These are phyloP conservation scores for Drosophila leonis DNA, from an alignment of 2,888 invertebrate species.

Conservation along the genomic window DNA sequence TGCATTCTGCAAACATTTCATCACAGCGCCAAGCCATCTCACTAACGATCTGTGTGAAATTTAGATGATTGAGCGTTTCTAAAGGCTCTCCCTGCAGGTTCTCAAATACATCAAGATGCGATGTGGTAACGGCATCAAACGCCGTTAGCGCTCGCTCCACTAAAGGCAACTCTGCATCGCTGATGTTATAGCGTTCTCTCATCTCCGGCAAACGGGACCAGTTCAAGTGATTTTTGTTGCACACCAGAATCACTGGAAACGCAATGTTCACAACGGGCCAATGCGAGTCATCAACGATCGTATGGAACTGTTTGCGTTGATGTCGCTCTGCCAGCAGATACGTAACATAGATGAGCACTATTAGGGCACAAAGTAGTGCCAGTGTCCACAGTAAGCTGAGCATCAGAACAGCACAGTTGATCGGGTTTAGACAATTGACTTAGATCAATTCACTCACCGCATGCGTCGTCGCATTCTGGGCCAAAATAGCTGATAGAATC, in stretches of 20 bases:
- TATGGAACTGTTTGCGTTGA: slow-evolving; percentile 72
- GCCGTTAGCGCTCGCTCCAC: slow-evolving; percentile 69
- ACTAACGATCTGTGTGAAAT: slow-evolving; percentile 75
- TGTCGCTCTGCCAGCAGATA: slow-evolving; percentile 72
- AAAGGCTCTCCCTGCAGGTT: slow-evolving; percentile 36
- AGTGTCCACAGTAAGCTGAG: slow-evolving; percentile 76
- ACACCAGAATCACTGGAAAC: slow-evolving; percentile 83
- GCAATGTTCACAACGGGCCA: slow-evolving; percentile 78
- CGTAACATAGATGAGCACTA: slow-evolving; percentile 69
- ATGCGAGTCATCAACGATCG: slow-evolving; percentile 78
- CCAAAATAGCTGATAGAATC: slow-evolving; percentile 63
- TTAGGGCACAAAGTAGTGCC: slow-evolving; percentile 65
- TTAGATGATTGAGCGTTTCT: slow-evolving; percentile 72
- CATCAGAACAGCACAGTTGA: neutral
- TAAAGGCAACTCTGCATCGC: slow-evolving; percentile 36
- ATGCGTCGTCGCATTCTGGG: slow-evolving; percentile 59
- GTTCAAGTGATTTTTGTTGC: slow-evolving; percentile 83
- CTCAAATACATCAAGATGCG: slow-evolving; percentile 66
- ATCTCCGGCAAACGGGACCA: slow-evolving; percentile 80
- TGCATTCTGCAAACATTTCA: slow-evolving; percentile 83
- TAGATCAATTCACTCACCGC: slow-evolving; percentile 51
- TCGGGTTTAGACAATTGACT: neutral
- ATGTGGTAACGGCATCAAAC: slow-evolving; percentile 76
- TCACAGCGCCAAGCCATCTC: slow-evolving; percentile 84
- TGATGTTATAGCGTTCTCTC: slow-evolving; percentile 58